Base-by-base conservation (phyloP, 2,797 vertebrate genomes). In the Hozukius guyotensis region DNA sequence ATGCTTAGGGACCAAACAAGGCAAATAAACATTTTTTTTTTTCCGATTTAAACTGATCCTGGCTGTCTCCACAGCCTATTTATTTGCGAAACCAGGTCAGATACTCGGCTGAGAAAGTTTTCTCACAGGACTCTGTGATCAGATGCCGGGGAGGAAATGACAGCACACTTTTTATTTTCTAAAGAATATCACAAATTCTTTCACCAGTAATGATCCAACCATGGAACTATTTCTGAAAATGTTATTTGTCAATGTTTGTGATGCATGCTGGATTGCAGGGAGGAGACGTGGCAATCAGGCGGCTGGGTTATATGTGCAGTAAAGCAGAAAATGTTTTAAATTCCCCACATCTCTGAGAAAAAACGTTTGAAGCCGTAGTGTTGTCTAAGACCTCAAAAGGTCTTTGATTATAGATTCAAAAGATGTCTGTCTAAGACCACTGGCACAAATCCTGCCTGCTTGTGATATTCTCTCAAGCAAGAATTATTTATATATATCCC, bases 351-450 rank as follows among this genome's bases (percentile, higher is more conserved):
- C 77, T 49, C 80, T 64, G 59, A 72, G 69, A 81, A 82, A 63
- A 81, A 71, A 6, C 9, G 32, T 88, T 84, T 87, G 74, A 90
- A 90, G 88, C 36, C 36, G 36, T 63, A 32, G 14, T 36, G 62
- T 73, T 82, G 77, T 85, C 67, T 81, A 11, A 80, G 72, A 84
- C 83, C 65, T 89, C 78, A 69, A 81, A 85, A 74, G 46, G 59
- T 64, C 71, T 94, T 92, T 91, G 87, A 92, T 89, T 87, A 87
- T 42, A 77, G 82, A 92, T 91, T 89, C 88, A 83, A 63, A 79
- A 63, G 70, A 69, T 53, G 4, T 84, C 79, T 59, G 65, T 80
- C 78, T 49, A 7, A 85, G 70, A 83, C 80, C 75, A 46, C 74
- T 52, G 76, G 64, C 72, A 73, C 34, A 77, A 81, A 16, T 80